These are phyloP conservation scores for Mellivora capensis DNA, from an alignment of 2,113 vertebrate species.

Conservation along the genomic window DNA sequence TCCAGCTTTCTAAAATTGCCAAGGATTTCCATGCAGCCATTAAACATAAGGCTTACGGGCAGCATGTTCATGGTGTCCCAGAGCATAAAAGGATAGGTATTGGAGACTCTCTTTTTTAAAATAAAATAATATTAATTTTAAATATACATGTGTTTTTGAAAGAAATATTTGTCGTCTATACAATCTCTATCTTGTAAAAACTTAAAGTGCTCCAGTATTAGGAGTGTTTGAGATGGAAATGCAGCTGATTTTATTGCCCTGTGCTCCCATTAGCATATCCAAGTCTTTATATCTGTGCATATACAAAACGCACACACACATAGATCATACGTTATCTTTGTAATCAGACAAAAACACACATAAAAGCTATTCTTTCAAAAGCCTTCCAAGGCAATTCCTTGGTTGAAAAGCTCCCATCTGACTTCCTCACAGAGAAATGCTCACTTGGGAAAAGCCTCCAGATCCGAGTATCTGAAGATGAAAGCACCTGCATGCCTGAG, in stretches of 20 bases:
- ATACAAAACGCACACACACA: not conserved
- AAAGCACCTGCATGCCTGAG: accelerated
- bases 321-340: not conserved
- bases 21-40: not conserved
- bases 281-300: not conserved
- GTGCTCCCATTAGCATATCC: not conserved
- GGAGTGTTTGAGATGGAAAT: not conserved
- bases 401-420: not conserved
- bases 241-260: not conserved
- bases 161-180: not conserved
- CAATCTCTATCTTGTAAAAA: not conserved
- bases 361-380: not conserved
- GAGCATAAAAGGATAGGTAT: not conserved
- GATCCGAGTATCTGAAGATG: accelerated
- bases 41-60: not conserved
- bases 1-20: not conserved
- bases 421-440: not conserved
- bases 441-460: not conserved
- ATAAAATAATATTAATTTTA: not conserved
- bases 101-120: not conserved
- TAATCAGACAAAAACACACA: not conserved
- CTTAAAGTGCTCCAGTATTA: not conserved
- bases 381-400: not conserved
- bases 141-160: not conserved
- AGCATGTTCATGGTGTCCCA: not conserved